A percentile compares a stretch with the other conserved stretches of the same genome.
Evolutionary conservation across 2,888 invertebrate species (phyloP).

Genomic region (Drosophila ustulata): DNA sequence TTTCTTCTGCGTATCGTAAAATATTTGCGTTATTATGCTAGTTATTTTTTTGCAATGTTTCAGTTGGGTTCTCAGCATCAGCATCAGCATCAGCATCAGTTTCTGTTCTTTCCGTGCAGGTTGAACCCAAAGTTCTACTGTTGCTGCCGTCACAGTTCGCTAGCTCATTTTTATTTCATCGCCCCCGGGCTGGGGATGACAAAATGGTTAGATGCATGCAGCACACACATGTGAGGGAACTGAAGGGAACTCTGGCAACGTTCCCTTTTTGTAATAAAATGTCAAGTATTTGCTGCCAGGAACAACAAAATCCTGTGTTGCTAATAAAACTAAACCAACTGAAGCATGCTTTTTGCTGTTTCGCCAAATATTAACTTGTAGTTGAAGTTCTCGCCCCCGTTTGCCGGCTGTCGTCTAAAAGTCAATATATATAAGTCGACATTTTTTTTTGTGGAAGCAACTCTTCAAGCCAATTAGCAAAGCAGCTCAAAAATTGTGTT

Average conservation of each 20-base stretch:
- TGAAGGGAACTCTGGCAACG: conserved; percentile 5
- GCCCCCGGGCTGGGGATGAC: conserved; percentile 65
- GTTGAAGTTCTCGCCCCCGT: conserved; percentile 7
- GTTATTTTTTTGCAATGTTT: conserved; percentile 66
- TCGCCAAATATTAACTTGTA: conserved; percentile 42
- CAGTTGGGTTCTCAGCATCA: conserved; percentile 3
- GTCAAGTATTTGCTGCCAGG: conserved; percentile 54
- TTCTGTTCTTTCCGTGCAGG: conserved; percentile 1
- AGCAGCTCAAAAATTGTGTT: conserved; percentile 39
- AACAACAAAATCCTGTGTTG: conserved; percentile 33
- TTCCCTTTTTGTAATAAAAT: conserved; percentile 68
- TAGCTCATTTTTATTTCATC: conserved; percentile 75
- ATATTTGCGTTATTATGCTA: conserved; percentile 81
- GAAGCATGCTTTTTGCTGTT: conserved; percentile 44
- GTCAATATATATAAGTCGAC: not conserved
- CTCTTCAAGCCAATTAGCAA: conserved; percentile 61
- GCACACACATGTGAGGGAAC: not conserved
- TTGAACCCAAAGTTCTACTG: conserved; percentile 11
- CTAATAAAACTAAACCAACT: conserved; percentile 53
- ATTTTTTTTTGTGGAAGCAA: not conserved
- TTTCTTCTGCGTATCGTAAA: conserved; percentile 67
- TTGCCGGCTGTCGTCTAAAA: not conserved
- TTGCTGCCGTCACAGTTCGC: conserved; percentile 55
- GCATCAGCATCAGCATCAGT: not conserved
- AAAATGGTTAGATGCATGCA: conserved; percentile 53